Conservation (phyloP, 53 echinoderm and acorn worm species). For the Crossaster papposus region DNA sequence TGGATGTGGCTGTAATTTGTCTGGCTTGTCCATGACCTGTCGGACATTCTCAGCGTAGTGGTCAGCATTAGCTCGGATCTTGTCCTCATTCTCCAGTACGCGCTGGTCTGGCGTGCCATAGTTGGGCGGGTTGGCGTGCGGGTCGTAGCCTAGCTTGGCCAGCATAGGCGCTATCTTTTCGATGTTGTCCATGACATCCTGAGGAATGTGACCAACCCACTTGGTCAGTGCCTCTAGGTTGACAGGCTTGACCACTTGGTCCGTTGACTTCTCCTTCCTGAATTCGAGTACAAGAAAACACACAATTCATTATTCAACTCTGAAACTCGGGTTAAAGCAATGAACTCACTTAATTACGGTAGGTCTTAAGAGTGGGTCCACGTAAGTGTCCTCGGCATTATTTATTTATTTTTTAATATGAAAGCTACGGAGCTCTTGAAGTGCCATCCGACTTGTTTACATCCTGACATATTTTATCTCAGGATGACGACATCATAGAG, state of each 20-base stretch:
- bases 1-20: constrained; percentile 42
- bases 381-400: too few species aligned
- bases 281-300: neutral
- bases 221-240: constrained; percentile 94
- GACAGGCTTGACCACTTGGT: constrained; percentile 94
- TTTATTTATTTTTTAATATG: too few species aligned
- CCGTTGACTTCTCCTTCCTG: constrained; percentile 91
- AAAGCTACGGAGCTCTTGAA: too few species aligned
- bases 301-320: neutral
- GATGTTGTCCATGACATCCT: constrained; percentile 89
- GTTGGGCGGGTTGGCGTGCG: constrained; percentile 86
- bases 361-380: too few species aligned
- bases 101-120: constrained; percentile 92
- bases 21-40: constrained; percentile 75
- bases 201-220: constrained; percentile 95
- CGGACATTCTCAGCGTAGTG: constrained; percentile 67
- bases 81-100: constrained; percentile 88
- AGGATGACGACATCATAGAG: too few species aligned
- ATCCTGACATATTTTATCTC: too few species aligned
- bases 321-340: too few species aligned
- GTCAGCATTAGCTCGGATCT: constrained; percentile 71
- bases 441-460: too few species aligned
- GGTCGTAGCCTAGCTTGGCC: constrained; percentile 89
- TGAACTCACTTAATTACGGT: too few species aligned
- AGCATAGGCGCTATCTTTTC: constrained; percentile 93